Conservation (phyloP, 2,888 invertebrate genomes). For the Drosophila ezoana region DNA sequence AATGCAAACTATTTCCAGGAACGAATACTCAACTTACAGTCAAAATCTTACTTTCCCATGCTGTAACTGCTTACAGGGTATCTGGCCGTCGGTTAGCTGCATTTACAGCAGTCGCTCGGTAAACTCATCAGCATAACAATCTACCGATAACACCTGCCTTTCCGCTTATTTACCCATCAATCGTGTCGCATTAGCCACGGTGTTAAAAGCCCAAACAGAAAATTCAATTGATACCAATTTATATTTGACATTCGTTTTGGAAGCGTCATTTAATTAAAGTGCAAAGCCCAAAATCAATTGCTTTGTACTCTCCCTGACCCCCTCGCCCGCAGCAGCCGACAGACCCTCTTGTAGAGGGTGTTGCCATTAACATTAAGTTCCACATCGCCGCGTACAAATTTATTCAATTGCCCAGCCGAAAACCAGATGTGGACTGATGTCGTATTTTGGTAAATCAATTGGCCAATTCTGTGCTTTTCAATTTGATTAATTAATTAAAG, state of each 20-base stretch:
- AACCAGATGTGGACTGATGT: background rate
- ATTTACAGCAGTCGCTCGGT: too few species aligned
- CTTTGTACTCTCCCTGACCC: background rate
- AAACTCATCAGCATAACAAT: background rate
- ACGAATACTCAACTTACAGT: too few species aligned
- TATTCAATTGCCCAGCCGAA: slow-evolving; percentile 23
- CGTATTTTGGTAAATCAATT: slow-evolving; percentile 35
- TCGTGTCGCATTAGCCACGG: background rate
- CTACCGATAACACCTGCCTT: slow-evolving; percentile 7
- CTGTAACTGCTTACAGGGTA: background rate
- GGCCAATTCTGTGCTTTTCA: slow-evolving; percentile 18
- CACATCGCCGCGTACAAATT: slow-evolving; percentile 54
- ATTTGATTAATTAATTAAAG: slow-evolving; percentile 29
- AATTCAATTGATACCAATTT: background rate
- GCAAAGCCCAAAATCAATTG: background rate
- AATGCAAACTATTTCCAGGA: too few species aligned
- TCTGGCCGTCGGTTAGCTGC: background rate
- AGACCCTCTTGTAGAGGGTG: slow-evolving; percentile 4
- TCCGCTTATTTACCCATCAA: background rate
- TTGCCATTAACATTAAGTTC: slow-evolving; percentile 47
- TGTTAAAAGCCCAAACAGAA: background rate
- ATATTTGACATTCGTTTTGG: background rate
- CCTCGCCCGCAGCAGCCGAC: background rate
- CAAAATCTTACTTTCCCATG: too few species aligned
- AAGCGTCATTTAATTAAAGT: slow-evolving; percentile 15